These are phyloP conservation scores for Tachina fera DNA, from an alignment of 2,888 invertebrate genomes.

Conservation along the genomic window DNA sequence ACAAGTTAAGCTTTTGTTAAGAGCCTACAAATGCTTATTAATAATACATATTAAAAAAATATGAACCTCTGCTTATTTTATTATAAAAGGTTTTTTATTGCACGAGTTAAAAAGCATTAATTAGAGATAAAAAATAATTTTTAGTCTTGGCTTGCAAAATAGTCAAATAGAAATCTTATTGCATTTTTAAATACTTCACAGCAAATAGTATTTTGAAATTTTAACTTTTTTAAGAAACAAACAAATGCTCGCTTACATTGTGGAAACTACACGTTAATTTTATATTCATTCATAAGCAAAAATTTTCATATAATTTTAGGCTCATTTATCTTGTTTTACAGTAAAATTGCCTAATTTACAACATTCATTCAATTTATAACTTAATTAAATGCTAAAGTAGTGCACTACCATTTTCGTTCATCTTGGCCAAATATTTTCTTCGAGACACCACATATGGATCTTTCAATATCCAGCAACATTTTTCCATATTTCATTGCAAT, in stretches of 20 bases:
- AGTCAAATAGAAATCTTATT: too few species aligned
- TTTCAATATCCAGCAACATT: constrained; percentile 16
- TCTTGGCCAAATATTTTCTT: constrained; percentile 17
- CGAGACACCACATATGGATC: background rate
- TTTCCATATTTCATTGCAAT: constrained; percentile 43
- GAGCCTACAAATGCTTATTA: constrained; percentile 55
- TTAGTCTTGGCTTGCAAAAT: too few species aligned
- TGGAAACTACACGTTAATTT: too few species aligned
- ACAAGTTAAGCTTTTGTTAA: constrained; percentile 6
- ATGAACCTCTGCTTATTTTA: background rate
- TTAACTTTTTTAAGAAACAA: too few species aligned
- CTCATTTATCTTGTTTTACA: background rate
- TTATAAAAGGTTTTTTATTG: constrained; percentile 12
- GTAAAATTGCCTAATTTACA: constrained; percentile 12
- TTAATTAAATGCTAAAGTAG: constrained; percentile 39
- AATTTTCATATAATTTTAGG: background rate
- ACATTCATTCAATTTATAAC: constrained; percentile 20
- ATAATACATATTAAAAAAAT: constrained; percentile 29
- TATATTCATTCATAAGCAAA: background rate
- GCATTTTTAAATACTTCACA: too few species aligned
- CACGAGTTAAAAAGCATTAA: background rate
- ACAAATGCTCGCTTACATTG: too few species aligned
- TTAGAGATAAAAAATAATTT: background rate
- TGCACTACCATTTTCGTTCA: constrained; percentile 34
- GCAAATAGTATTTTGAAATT: too few species aligned